Conservation (phyloP, 1,140 invertebrate species). For the Dendroctonus ponderosae region DNA sequence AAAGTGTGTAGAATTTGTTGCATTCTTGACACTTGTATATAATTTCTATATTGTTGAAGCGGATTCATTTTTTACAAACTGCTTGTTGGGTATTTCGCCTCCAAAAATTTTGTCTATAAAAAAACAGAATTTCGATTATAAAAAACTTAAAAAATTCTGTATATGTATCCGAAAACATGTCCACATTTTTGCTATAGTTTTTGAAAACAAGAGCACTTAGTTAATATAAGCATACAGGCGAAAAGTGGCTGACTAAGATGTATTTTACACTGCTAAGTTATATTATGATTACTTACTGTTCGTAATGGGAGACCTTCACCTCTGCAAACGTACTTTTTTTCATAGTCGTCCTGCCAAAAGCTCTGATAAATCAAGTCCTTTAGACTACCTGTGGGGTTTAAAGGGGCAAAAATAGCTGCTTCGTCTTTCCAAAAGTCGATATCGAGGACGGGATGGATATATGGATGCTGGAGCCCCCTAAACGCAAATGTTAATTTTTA, state of each 20-base stretch:
- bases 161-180: too few species aligned
- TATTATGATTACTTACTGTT: slow-evolving; percentile 37
- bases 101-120: too few species aligned
- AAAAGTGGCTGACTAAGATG: background rate
- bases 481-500: background rate
- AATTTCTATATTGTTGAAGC: too few species aligned
- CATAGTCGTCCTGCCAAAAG: slow-evolving; percentile 45
- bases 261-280: too few species aligned
- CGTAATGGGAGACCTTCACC: slow-evolving; percentile 44
- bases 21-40: too few species aligned
- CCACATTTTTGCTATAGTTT: too few species aligned
- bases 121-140: too few species aligned
- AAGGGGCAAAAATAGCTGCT: slow-evolving; percentile 74
- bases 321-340: slow-evolving; percentile 40
- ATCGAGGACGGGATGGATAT: slow-evolving; percentile 85
- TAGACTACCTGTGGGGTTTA: slow-evolving; percentile 78
- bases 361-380: slow-evolving; percentile 79
- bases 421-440: slow-evolving; percentile 64
- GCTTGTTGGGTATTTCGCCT: too few species aligned
- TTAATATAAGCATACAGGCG: background rate
- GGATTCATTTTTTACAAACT: too few species aligned
- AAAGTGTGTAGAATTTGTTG: background rate
- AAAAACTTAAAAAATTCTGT: too few species aligned
- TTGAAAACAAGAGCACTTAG: too few species aligned
- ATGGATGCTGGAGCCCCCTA: slow-evolving; percentile 82